Conservation (phyloP, 2,888 invertebrate genomes). For the Dastarcus helophoroides region DNA sequence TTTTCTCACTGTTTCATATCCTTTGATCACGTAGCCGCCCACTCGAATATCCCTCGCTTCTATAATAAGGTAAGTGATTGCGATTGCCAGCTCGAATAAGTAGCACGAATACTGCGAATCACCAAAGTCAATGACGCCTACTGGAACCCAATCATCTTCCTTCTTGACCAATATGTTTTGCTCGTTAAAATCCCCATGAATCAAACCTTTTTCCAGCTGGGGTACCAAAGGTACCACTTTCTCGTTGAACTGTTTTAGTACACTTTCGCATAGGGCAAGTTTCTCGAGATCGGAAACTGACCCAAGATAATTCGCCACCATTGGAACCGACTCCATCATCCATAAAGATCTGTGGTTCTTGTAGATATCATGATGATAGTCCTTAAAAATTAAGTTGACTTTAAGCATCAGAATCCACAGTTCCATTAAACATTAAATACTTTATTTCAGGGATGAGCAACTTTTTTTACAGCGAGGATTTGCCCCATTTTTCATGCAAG, state of each 20-base stretch:
- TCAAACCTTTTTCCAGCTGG: constrained; percentile 54
- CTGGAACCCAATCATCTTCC: constrained; percentile 44
- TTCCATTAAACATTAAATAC: too few species aligned
- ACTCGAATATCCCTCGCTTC: constrained; percentile 47
- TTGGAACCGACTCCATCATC: constrained; percentile 60
- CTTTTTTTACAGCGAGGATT: too few species aligned
- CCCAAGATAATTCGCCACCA: constrained; percentile 56
- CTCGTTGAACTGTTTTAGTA: constrained; percentile 52
- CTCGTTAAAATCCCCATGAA: constrained; percentile 89
- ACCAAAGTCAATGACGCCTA: constrained; percentile 77
- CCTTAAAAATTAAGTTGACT: constrained; percentile 43
- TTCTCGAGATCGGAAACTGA: constrained; percentile 53
- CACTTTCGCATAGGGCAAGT: constrained; percentile 45
- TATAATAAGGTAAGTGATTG: constrained; percentile 70
- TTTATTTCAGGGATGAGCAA: too few species aligned
- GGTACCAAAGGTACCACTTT: constrained; percentile 48
- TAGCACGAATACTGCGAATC: constrained; percentile 63
- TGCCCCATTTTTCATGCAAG: too few species aligned
- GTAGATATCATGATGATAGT: constrained; percentile 61
- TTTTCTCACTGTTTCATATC: constrained; percentile 53
- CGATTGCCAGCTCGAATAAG: constrained; percentile 75
- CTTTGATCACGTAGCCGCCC: constrained; percentile 63
- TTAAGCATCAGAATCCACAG: too few species aligned
- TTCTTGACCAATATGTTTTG: constrained; percentile 58
- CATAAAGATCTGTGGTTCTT: constrained; percentile 58